Evolutionary conservation across 1,140 invertebrate genomes (phyloP), one percentile per base, ranked within the genome.

Genomic region (Drosophila carrolli): DNA sequence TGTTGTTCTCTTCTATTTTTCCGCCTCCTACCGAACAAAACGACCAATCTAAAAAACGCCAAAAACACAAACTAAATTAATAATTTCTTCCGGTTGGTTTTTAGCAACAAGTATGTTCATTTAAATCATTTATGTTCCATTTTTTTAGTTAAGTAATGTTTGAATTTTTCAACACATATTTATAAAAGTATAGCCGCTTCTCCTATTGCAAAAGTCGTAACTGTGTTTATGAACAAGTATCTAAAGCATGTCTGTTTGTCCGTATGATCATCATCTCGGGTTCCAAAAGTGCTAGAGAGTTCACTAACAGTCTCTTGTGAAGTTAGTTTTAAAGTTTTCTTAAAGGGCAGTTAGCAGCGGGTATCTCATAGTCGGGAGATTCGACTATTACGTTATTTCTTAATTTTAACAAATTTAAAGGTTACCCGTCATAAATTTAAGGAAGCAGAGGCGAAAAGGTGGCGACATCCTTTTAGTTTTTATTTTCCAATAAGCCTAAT

Each of bases 1-100:
- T 81, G 70, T 78, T 81, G 61, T 81, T 83, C 81, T 81, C 80
- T 81, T 83, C 80, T 83, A 83, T 81, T 78, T 75, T 75, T 59
- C 66, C 75, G 75, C 71, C 61, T 75, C 53, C 56, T 48, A 71
- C 56, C 74, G 63, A 81, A 73, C 57, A 66, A 81, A 66, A 71
- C 63, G 55, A 75, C 58, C 55, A 53, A 78, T 53, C 50, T 38
- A 50, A 40, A 40, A 46, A 75, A 57, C 66, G 50, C 60, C 35
- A 38, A 48, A 54, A 54, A 66, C 23, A 56, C 51, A 61, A 46
- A 19, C 27, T 27, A 44, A 58, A 44, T 41, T 56, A 66, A 40
- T 50, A 61, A 51, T 51, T 51, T 51, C 70, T 50, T 16, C 59
- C 46, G 35, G 51, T 48, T 50, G 76, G 76, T 67, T 68, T 37